A percentile compares a stretch with the other conserved stretches of the same genome.
Conservation (phyloP, 2,888 invertebrate species). For the Beris chalybata region DNA sequence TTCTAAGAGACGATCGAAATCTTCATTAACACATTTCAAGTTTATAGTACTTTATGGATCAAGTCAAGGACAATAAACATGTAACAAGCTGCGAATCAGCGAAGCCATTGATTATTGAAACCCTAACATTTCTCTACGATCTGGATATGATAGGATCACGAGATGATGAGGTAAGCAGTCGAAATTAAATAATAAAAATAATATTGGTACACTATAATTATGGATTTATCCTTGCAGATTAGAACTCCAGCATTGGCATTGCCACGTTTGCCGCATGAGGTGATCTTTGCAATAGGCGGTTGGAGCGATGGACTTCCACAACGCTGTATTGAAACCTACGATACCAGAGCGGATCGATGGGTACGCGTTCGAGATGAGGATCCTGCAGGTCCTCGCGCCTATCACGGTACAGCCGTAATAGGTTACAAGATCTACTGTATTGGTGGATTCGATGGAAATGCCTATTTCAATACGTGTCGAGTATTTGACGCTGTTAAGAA, state of each 20-base stretch:
- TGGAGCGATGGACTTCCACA: conserved; percentile 66
- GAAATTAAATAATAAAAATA: not conserved
- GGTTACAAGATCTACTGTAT: conserved; percentile 84
- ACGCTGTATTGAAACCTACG: conserved; percentile 82
- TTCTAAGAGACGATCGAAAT: not conserved
- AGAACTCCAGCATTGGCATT: conserved; percentile 82
- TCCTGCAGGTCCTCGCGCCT: conserved; percentile 82
- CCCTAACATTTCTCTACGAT: conserved; percentile 88
- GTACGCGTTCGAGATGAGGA: conserved; percentile 70
- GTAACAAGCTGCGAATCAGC: conserved; percentile 82
- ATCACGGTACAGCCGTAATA: conserved; percentile 90
- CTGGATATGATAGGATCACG: conserved; percentile 81
- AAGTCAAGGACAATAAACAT: conserved; percentile 85
- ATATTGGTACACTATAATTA: not conserved
- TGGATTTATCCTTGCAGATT: conserved; percentile 43
- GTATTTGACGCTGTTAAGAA: conserved; percentile 86
- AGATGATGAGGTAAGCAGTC: conserved; percentile 68
- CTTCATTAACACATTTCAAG: conserved; percentile 6
- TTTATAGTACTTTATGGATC: conserved; percentile 83
- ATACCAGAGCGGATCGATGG: conserved; percentile 88
- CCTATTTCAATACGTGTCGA: conserved; percentile 81
- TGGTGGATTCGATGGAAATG: conserved; percentile 86
- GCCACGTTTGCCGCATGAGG: conserved; percentile 84
- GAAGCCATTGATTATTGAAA: conserved; percentile 86
- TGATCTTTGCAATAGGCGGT: conserved; percentile 82